These are phyloP conservation scores for Trididemnum nubilum DNA, from an alignment of 23 tunicate species.

Conservation along the genomic window DNA sequence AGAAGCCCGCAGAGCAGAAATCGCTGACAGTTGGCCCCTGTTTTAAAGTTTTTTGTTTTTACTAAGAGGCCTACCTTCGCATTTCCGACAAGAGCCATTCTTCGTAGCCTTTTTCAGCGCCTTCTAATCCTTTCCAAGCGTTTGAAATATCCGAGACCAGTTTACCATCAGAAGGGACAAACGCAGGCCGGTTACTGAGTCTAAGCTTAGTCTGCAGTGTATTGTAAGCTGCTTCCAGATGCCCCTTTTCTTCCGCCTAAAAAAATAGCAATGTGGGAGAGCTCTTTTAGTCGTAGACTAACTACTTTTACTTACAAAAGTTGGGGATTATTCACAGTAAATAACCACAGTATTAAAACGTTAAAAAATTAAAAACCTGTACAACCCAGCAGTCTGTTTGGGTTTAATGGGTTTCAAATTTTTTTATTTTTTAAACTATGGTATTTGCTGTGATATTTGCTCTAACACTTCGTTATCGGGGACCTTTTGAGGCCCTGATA, in stretches of 20 bases:
- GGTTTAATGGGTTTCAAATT: too few relatives aligned
- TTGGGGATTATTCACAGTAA: too few relatives aligned
- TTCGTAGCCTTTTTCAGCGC: conserved; percentile 99
- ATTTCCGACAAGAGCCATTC: conserved; percentile 98
- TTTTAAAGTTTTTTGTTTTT: background rate
- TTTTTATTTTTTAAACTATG: too few relatives aligned
- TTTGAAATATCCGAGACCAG: conserved; percentile 89
- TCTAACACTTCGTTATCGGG: too few relatives aligned
- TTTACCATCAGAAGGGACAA: conserved; percentile 93
- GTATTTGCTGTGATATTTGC: too few relatives aligned
- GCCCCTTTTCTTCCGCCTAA: conserved; percentile 96
- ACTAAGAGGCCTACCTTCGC: conserved; percentile 73
- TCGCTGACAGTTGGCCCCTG: too few relatives aligned
- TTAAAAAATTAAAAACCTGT: too few relatives aligned
- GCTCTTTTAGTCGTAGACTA: background rate
- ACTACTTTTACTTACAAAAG: too few relatives aligned
- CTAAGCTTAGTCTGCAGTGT: conserved; percentile 98
- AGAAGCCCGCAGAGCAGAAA: too few relatives aligned
- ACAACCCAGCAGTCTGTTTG: too few relatives aligned
- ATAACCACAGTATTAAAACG: too few relatives aligned
- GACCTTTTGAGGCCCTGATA: too few relatives aligned
- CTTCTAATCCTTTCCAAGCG: conserved; percentile 99
- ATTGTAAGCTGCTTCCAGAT: conserved; percentile 96
- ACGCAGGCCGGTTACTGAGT: conserved; percentile 96
- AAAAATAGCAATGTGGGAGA: background rate